Conservation (phyloP, 1,140 invertebrate species). For the Caerostris darwini region DNA sequence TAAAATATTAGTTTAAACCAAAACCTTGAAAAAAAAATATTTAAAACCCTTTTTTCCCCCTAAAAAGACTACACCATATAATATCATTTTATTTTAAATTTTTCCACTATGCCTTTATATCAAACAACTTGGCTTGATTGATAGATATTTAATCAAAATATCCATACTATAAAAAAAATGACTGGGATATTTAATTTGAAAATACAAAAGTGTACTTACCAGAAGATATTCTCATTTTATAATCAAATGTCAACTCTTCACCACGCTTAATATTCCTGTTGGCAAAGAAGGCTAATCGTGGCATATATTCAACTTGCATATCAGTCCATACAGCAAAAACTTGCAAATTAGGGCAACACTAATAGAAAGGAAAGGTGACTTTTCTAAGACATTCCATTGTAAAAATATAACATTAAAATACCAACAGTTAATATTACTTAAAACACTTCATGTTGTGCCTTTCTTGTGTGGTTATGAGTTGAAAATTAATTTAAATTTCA, state of each 20-base stretch:
- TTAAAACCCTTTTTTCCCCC: too few species aligned
- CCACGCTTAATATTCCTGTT: constrained; percentile 89
- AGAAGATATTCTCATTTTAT: constrained; percentile 81
- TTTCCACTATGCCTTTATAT: too few species aligned
- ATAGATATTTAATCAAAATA: too few species aligned
- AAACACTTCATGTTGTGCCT: neutral
- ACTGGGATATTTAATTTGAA: too few species aligned
- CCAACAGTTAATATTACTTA: neutral
- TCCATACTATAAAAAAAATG: too few species aligned
- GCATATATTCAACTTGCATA: constrained; percentile 93
- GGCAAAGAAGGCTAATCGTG: constrained; percentile 93
- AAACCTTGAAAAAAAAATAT: too few species aligned
- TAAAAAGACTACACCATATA: too few species aligned
- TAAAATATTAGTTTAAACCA: too few species aligned
- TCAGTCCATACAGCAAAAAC: constrained; percentile 96
- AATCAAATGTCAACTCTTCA: constrained; percentile 96
- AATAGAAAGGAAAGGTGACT: constrained; percentile 48
- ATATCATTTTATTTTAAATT: too few species aligned
- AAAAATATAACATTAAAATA: neutral
- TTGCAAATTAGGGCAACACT: constrained; percentile 94
- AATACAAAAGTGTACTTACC: neutral
- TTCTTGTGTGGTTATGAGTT: too few species aligned
- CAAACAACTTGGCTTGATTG: too few species aligned
- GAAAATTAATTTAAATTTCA: too few species aligned
- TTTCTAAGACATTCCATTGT: neutral